Evolutionary conservation across 1,140 invertebrate genomes (phyloP), one percentile per base, ranked within the genome.

Genomic region (Drosophila ercepeae): DNA sequence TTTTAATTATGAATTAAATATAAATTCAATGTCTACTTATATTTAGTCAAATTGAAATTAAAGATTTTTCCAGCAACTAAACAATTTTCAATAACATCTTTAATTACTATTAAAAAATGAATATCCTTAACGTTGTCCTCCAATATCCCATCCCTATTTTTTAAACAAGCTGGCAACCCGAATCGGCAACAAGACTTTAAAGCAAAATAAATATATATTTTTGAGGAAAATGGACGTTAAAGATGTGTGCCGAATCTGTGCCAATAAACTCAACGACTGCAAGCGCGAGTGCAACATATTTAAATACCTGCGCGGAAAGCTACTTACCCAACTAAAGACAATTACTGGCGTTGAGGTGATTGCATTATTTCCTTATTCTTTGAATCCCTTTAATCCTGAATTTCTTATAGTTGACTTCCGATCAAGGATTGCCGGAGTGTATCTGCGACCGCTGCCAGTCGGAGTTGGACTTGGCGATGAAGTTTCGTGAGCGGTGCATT

Each of bases 401-500:
- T 11, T 45, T 25, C 1, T 51, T 44, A 0, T 11, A 86, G 81
- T 8, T 86, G 1, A 41, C 55, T 25, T 3, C 8, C 1, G 32
- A 60, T 7, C 44, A 86, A 32, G 51, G 54, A 1, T 36, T 86
- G 8, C 78, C 82, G 0, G 53, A 58, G 19, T 67, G 51, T 8
- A 49, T 82, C 4, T 86, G 82, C 16, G 64, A 78, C 6, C 77
- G 82, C 3, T 86, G 82, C 23, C 19, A 44, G 5, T 88, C 78
- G 0, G 82, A 86, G 16, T 27, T 86, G 8, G 82, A 86, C 8
- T 44, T 86, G 32, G 82, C 82, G 5, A 54, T 81, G 1, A 86
- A 86, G 29, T 86, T 86, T 45, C 82, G 82, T 0, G 82, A 86
- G 44, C 82, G 82, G 4, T 82, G 77, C 39, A 77, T 86, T 4